Conservation (phyloP, 2,888 invertebrate genomes). For the Odontomyia ornata region DNA sequence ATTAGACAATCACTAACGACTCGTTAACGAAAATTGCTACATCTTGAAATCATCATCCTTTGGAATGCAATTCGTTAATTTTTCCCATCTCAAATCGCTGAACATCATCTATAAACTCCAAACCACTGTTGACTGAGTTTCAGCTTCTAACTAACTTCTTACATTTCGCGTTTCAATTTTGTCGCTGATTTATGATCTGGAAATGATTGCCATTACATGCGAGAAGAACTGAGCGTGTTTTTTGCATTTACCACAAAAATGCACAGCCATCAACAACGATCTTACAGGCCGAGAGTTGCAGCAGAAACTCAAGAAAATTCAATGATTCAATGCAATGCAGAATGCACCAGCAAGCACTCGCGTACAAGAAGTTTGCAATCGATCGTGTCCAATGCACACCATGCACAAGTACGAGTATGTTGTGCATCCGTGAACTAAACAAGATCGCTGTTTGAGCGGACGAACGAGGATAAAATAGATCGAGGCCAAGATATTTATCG, state of each 20-base stretch:
- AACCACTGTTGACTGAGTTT: too few relatives aligned
- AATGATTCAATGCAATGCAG: not conserved
- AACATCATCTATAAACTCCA: too few relatives aligned
- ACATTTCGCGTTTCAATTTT: not conserved
- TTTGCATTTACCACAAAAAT: not conserved
- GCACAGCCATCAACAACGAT: not conserved
- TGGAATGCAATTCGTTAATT: too few relatives aligned
- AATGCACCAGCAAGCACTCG: too few relatives aligned
- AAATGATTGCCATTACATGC: constrained; percentile 25
- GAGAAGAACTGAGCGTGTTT: constrained; percentile 5
- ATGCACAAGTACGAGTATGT: not conserved
- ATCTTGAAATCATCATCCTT: too few relatives aligned
- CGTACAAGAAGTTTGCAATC: constrained; percentile 14
- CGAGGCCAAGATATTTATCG: constrained; percentile 15
- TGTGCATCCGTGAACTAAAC: not conserved
- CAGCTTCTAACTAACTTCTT: too few relatives aligned
- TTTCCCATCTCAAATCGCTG: too few relatives aligned
- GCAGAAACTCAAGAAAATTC: not conserved
- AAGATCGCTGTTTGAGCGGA: not conserved
- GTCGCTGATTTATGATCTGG: constrained; percentile 25
- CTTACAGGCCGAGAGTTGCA: not conserved
- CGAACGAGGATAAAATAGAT: constrained; percentile 12
- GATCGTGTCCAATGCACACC: constrained; percentile 16
- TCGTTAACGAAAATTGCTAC: too few relatives aligned
- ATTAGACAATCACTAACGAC: too few relatives aligned